phyloP scores from a whole-genome alignment of 1,140 invertebrate species.

The Drosophila paulistorum region DNA sequence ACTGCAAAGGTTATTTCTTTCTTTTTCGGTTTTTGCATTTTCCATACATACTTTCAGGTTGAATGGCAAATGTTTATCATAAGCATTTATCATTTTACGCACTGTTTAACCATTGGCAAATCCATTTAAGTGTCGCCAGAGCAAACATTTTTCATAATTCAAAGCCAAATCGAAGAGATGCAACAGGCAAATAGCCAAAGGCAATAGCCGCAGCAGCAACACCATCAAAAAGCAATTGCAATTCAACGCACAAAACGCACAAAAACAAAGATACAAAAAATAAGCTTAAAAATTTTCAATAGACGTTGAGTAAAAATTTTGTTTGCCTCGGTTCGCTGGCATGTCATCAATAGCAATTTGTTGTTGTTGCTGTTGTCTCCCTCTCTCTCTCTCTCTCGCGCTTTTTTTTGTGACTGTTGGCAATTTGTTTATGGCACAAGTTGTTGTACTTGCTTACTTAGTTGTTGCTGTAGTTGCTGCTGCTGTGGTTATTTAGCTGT shows the following conservation, averaged over 20 bases:
- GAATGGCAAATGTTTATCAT: conserved; percentile 59
- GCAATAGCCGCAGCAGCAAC: background rate
- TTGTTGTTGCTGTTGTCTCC: conserved; percentile 28
- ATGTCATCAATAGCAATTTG: conserved; percentile 72
- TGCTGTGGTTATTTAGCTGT: conserved; percentile 14
- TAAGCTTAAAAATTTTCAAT: conserved; percentile 23
- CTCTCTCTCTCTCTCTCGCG: too few species aligned
- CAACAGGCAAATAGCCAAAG: too few species aligned
- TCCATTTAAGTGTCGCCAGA: conserved; percentile 64
- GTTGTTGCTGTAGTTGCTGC: conserved; percentile 13
- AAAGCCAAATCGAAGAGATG: conserved; percentile 43
- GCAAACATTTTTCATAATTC: conserved; percentile 61
- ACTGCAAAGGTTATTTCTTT: background rate
- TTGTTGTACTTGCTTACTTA: conserved; percentile 22
- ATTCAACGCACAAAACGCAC: conserved; percentile 47
- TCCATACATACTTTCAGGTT: conserved; percentile 59
- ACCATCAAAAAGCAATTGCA: conserved; percentile 32
- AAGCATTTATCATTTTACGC: conserved; percentile 68
- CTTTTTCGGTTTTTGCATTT: background rate
- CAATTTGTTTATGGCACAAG: conserved; percentile 72
- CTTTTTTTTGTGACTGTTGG: conserved; percentile 24
- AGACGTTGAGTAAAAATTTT: conserved; percentile 4
- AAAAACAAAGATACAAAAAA: conserved; percentile 7
- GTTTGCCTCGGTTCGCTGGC: conserved; percentile 29
- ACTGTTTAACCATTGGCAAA: conserved; percentile 37